Evolutionary conservation across 1,140 invertebrate genomes (phyloP).

Genomic region (Globodera rostochiensis): DNA sequence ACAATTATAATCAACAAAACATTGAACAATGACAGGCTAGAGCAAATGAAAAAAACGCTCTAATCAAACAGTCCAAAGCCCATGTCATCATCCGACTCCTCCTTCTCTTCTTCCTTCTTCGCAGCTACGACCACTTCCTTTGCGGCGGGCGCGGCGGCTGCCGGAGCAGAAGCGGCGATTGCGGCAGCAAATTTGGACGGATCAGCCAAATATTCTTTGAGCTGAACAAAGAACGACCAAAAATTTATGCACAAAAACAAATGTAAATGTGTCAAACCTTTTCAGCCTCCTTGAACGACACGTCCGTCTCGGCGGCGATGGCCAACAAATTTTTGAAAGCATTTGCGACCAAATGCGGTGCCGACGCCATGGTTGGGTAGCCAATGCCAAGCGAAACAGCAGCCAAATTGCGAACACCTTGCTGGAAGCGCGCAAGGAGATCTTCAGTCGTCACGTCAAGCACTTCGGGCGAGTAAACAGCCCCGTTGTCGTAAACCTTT

Average conservation of each 20-base stretch:
- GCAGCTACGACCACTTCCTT: conserved; percentile 48
- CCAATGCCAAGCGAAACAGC: conserved; percentile 88
- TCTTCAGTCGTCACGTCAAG: conserved; percentile 97
- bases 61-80: conserved; percentile 70
- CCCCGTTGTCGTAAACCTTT: conserved; percentile 93
- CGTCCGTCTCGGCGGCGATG: conserved; percentile 89
- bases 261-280: conserved; percentile 71
- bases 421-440: conserved; percentile 80
- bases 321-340: conserved; percentile 97
- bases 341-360: conserved; percentile 92
- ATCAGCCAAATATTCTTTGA: conserved; percentile 69
- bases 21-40: background rate
- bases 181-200: conserved; percentile 68
- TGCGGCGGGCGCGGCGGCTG: conserved; percentile 58
- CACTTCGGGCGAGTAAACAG: conserved; percentile 92
- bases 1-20: conserved; percentile 36
- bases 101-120: conserved; percentile 67
- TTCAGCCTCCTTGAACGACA: conserved; percentile 88
- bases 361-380: conserved; percentile 93
- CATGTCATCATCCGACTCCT: conserved; percentile 68
- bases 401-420: conserved; percentile 88
- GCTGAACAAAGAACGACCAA: conserved; percentile 51
- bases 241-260: background rate
- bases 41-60: conserved; percentile 15
- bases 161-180: conserved; percentile 58